phyloP scores from a whole-genome alignment of 2,888 invertebrate species.

The Actias luna region DNA sequence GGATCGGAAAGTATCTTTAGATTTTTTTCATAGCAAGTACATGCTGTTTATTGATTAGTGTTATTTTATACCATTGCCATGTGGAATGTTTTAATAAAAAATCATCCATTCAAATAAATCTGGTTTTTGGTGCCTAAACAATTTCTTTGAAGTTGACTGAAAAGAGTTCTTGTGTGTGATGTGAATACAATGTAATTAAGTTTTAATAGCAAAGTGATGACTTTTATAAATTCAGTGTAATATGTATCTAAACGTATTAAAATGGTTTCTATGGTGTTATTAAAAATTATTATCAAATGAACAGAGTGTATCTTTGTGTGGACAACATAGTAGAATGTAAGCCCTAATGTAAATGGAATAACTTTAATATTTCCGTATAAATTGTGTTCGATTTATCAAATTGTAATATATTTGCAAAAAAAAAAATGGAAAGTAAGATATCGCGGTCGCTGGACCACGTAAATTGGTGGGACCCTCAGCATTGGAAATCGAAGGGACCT shows the following conservation, averaged over 20 bases:
- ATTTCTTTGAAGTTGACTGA: background rate
- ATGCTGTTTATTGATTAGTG: background rate
- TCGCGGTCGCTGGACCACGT: conserved; percentile 60
- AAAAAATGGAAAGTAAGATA: conserved; percentile 52
- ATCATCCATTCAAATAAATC: background rate
- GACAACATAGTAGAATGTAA: too few relatives aligned
- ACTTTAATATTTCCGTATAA: background rate
- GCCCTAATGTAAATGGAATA: too few relatives aligned
- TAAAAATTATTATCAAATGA: too few relatives aligned
- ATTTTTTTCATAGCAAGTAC: background rate
- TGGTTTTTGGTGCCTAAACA: background rate
- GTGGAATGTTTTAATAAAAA: background rate
- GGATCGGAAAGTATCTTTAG: background rate
- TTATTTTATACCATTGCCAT: background rate
- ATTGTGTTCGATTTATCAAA: background rate
- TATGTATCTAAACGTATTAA: too few relatives aligned
- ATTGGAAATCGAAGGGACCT: conserved; percentile 50
- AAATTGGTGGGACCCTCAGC: conserved; percentile 70
- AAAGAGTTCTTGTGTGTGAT: background rate
- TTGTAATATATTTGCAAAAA: background rate
- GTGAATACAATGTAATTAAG: background rate
- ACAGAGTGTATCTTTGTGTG: too few relatives aligned
- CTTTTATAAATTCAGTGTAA: too few relatives aligned
- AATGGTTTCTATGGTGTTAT: too few relatives aligned
- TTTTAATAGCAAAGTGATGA: too few relatives aligned